Conservation (phyloP, 2,888 invertebrate species). For the Dyspetes luteomarginatus region DNA sequence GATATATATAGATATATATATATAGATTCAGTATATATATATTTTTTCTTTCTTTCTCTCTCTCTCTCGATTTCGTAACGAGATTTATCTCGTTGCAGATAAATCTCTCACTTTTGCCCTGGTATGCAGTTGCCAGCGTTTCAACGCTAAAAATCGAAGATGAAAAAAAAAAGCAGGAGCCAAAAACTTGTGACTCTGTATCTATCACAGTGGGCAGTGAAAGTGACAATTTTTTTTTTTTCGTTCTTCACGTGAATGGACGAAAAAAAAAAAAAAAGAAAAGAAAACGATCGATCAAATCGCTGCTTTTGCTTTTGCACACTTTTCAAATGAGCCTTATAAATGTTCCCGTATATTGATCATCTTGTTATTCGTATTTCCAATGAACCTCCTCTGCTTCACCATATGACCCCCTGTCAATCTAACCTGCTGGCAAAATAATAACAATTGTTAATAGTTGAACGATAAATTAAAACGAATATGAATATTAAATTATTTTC, state of each 20-base stretch:
- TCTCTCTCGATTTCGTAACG: constrained; percentile 27
- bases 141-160: constrained; percentile 11
- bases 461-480: not conserved
- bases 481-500: not conserved
- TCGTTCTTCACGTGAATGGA: constrained; percentile 47
- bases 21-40: constrained; percentile 12
- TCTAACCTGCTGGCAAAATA: constrained; percentile 73
- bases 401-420: constrained; percentile 79
- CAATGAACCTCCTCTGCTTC: constrained; percentile 81
- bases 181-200: constrained; percentile 26
- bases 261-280: constrained; percentile 21
- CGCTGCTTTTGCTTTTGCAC: constrained; percentile 39
- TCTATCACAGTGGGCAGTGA: constrained; percentile 5
- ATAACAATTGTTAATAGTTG: constrained; percentile 38
- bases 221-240: constrained; percentile 21
- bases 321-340: constrained; percentile 40
- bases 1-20: not conserved
- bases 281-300: constrained; percentile 35
- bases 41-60: not conserved
- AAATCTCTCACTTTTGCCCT: constrained; percentile 29
- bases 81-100: constrained; percentile 6
- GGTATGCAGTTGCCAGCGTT: constrained; percentile 27
- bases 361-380: constrained; percentile 81
- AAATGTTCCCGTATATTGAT: constrained; percentile 80
- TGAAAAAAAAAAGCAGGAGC: not conserved